Evolutionary conservation across 92 coral and sea anemone species (phyloP).

Genomic region (Phenganax stokvisi): DNA sequence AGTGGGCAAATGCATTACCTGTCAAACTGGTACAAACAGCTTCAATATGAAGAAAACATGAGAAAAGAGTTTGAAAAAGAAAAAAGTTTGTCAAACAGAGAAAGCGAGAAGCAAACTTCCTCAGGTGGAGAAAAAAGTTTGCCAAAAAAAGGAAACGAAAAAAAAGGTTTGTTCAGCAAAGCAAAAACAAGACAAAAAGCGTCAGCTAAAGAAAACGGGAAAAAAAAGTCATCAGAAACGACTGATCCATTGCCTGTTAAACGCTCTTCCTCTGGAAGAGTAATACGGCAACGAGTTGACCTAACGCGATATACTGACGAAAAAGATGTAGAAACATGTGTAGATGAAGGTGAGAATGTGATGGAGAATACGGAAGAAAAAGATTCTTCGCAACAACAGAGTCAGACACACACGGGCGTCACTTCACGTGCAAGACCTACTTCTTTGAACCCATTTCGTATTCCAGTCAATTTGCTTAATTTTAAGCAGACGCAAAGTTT

Average conservation of each 20-base stretch:
- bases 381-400: slow-evolving; percentile 18
- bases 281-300: slow-evolving; percentile 28
- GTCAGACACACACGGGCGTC: slow-evolving; percentile 26
- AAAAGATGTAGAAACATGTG: not conserved
- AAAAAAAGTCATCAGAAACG: not conserved
- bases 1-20: slow-evolving; percentile 39
- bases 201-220: not conserved
- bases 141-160: not conserved
- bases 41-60: not conserved
- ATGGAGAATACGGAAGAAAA: not conserved
- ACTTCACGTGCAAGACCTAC: slow-evolving; percentile 44
- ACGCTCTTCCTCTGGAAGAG: slow-evolving; percentile 31
- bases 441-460: slow-evolving; percentile 78
- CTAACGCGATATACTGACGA: not conserved
- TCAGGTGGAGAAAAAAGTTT: not conserved
- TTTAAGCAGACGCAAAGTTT: slow-evolving; percentile 28
- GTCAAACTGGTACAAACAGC: slow-evolving; percentile 20
- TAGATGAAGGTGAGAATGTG: not conserved
- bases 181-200: not conserved
- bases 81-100: not conserved
- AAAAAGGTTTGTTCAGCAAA: not conserved
- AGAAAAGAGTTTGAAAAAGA: not conserved
- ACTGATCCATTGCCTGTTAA: not conserved
- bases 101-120: not conserved
- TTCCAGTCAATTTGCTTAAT: slow-evolving; percentile 77